Evolutionary conservation across 1,140 invertebrate species (phyloP).

Genomic region (Ruditapes philippinarum): DNA sequence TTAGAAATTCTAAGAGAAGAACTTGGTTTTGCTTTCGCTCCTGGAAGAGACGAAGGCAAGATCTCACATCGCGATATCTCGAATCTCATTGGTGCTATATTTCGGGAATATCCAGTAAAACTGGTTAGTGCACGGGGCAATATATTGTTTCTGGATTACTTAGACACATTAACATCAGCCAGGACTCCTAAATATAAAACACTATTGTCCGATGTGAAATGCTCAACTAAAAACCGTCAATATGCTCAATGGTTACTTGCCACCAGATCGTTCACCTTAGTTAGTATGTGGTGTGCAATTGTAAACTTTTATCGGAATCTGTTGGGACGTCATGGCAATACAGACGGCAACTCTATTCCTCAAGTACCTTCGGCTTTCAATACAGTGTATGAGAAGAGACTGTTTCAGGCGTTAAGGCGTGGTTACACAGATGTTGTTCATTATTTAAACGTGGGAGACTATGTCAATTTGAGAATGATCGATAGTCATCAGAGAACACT

Average conservation of each 20-base stretch:
- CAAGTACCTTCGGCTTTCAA: slow-evolving; percentile 43
- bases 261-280: slow-evolving; percentile 84
- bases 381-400: slow-evolving; percentile 73
- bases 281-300: slow-evolving; percentile 84
- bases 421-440: slow-evolving; percentile 85
- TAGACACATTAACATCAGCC: slow-evolving; percentile 85
- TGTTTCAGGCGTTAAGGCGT: slow-evolving; percentile 81
- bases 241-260: slow-evolving; percentile 85
- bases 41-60: slow-evolving; percentile 80
- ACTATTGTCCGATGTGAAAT: slow-evolving; percentile 85
- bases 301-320: slow-evolving; percentile 85
- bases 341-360: slow-evolving; percentile 63
- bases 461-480: slow-evolving; percentile 72
- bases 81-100: slow-evolving; percentile 82
- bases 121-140: slow-evolving; percentile 81
- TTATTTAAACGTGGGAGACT: slow-evolving; percentile 81
- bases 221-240: slow-evolving; percentile 84
- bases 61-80: slow-evolving; percentile 79
- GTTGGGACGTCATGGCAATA: slow-evolving; percentile 55
- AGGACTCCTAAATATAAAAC: slow-evolving; percentile 81
- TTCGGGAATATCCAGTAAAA: slow-evolving; percentile 84
- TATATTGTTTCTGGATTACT: slow-evolving; percentile 84
- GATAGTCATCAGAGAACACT: slow-evolving; percentile 81
- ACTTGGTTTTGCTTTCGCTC: slow-evolving; percentile 83
- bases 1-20: slow-evolving; percentile 84